These are phyloP conservation scores for human (Homo sapiens) DNA, from an alignment of 2,113 vertebrate genomes.

Conservation along the genomic window GRCh38 chr20:61777001-61777500, in stretches of 20 bases:
- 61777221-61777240: rapidly evolving
- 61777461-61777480: neutral
- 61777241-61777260: neutral
- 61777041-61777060: neutral
- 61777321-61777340: neutral
- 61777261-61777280: neutral
- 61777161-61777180: neutral
- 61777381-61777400: neutral
- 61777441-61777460: neutral
- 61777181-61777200: rapidly evolving
- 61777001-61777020: slow-evolving; percentile 50
- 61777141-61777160: rapidly evolving
- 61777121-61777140: rapidly evolving
- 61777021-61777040: slow-evolving; percentile 45
- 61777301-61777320: slow-evolving; percentile 64
- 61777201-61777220: neutral
- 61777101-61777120: rapidly evolving
- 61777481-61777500: rapidly evolving
- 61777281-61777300: neutral
- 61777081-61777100: rapidly evolving
- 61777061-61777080: rapidly evolving
- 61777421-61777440: neutral
- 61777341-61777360: neutral
- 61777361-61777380: neutral
- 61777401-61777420: rapidly evolving